These are phyloP conservation scores for Eolophus roseicapilla DNA, from an alignment of 2,113 vertebrate genomes.

Conservation along the genomic window DNA sequence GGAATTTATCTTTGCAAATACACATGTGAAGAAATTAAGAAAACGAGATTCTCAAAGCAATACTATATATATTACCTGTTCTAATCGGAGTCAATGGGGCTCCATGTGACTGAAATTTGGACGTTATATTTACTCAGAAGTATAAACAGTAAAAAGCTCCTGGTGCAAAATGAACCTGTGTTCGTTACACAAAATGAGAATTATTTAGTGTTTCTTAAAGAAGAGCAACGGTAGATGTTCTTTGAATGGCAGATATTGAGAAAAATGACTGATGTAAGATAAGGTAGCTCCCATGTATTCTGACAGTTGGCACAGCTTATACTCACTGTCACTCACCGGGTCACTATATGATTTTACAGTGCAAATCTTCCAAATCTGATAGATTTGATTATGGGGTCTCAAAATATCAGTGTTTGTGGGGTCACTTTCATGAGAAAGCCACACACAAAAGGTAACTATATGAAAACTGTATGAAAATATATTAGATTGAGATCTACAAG, in stretches of 20 bases:
- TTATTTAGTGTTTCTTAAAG: neutral
- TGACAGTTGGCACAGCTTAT: neutral
- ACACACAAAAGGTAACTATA: neutral
- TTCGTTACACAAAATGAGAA: neutral
- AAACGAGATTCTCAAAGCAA: neutral
- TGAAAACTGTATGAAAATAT: neutral
- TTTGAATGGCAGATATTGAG: neutral
- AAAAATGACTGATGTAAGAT: neutral
- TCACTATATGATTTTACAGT: neutral
- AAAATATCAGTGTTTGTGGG: neutral
- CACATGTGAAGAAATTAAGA: neutral
- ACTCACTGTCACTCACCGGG: neutral
- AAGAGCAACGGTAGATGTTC: neutral
- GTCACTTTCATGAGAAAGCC: neutral
- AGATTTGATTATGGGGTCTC: neutral
- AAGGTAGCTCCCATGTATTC: neutral
- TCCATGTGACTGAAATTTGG: neutral
- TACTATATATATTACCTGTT: neutral
- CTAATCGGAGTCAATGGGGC: neutral
- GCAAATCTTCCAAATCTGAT: neutral
- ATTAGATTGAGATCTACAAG: neutral
- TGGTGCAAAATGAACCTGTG: neutral
- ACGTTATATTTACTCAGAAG: neutral
- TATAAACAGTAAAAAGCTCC: neutral
- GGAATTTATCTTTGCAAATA: neutral